Conservation (phyloP, 2,888 invertebrate genomes). For the Campaea margaritaria region DNA sequence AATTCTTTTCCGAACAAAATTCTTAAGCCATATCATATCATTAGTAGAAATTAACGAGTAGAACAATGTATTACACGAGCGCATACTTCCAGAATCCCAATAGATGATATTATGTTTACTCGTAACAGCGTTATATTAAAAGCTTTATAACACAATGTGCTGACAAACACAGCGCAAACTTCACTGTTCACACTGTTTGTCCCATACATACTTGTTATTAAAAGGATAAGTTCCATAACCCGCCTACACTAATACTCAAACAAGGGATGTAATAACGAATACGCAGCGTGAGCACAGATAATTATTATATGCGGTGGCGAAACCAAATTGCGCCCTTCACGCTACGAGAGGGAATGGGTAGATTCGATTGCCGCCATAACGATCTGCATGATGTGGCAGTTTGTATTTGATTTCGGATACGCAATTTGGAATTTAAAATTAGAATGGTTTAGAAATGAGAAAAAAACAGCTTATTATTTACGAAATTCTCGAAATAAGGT, state of each 20-base stretch:
- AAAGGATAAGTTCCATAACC: slow-evolving; percentile 32
- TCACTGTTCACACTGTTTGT: slow-evolving; percentile 17
- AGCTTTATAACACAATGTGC: neutral
- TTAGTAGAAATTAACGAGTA: too few species aligned
- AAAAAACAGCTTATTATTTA: too few species aligned
- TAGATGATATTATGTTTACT: too few species aligned
- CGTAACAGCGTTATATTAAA: neutral
- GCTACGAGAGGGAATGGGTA: slow-evolving; percentile 44
- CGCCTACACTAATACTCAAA: slow-evolving; percentile 33
- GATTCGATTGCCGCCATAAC: slow-evolving; percentile 44
- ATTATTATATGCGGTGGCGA: slow-evolving; percentile 49
- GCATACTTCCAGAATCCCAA: too few species aligned
- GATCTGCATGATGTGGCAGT: slow-evolving; percentile 26
- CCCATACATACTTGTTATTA: slow-evolving; percentile 30
- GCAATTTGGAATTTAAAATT: slow-evolving; percentile 12
- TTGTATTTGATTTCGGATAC: slow-evolving; percentile 25
- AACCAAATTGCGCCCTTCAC: slow-evolving; percentile 46
- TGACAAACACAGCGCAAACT: slow-evolving; percentile 18
- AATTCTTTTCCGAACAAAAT: too few species aligned
- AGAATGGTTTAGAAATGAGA: too few species aligned
- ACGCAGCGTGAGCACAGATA: slow-evolving; percentile 56
- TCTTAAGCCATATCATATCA: too few species aligned
- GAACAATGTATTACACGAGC: too few species aligned
- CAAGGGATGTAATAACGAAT: slow-evolving; percentile 48
- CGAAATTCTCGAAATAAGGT: too few species aligned